Conservation (phyloP, 2,888 invertebrate species). For the Nomada lathburiana region DNA sequence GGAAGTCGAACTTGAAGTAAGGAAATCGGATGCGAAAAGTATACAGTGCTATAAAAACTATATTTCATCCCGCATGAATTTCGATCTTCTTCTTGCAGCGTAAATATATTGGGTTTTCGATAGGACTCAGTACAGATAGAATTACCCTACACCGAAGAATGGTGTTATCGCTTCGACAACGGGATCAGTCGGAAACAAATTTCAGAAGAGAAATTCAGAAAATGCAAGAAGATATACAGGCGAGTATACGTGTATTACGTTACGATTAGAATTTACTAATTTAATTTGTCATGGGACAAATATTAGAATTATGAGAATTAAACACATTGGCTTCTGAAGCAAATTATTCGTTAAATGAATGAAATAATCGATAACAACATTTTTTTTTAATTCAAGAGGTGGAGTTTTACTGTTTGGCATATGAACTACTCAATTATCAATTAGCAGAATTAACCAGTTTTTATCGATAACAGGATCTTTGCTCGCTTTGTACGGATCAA, state of each 20-base stretch:
- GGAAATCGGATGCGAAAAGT: background rate
- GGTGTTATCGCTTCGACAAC: slow-evolving; percentile 78
- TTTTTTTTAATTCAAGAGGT: background rate
- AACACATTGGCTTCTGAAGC: too few species aligned
- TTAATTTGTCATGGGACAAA: too few species aligned
- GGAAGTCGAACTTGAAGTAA: slow-evolving; percentile 81
- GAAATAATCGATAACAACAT: background rate
- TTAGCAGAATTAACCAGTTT: too few species aligned
- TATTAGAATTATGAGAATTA: too few species aligned
- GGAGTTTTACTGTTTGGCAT: too few species aligned
- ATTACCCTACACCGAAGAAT: slow-evolving; percentile 77
- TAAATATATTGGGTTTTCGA: slow-evolving; percentile 80
- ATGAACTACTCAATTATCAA: too few species aligned
- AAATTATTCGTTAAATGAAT: too few species aligned
- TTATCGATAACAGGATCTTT: slow-evolving; percentile 75
- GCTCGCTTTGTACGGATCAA: slow-evolving; percentile 80
- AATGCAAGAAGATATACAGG: slow-evolving; percentile 81
- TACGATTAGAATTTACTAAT: too few species aligned
- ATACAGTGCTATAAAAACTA: background rate
- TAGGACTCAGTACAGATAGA: slow-evolving; percentile 79
- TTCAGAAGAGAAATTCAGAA: slow-evolving; percentile 76
- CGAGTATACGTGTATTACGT: slow-evolving; percentile 56
- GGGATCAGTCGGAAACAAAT: slow-evolving; percentile 81
- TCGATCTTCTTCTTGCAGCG: slow-evolving; percentile 68
- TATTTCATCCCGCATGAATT: background rate